phyloP scores from a whole-genome alignment of 2,888 invertebrate species.

The Ectemnius cavifrons region DNA sequence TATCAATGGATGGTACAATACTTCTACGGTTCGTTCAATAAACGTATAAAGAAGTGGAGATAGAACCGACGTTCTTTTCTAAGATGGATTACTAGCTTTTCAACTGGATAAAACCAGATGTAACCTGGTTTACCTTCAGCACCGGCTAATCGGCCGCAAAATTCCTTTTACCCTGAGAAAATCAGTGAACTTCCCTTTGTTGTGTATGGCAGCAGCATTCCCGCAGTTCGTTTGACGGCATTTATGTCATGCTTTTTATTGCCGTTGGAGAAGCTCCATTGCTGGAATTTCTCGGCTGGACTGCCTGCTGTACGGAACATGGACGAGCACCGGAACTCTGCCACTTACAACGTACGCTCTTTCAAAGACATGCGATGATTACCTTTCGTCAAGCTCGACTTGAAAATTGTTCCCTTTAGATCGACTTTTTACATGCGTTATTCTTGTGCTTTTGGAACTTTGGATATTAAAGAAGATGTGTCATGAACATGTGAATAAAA shows the following conservation, averaged over 20 bases:
- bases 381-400: constrained; percentile 11
- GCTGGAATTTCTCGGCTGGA: constrained; percentile 25
- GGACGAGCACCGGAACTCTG: constrained; percentile 5
- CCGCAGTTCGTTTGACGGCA: constrained; percentile 43
- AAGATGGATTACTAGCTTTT: not conserved
- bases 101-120: too few relatives aligned
- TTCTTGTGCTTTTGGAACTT: too few relatives aligned
- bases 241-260: constrained; percentile 43
- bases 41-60: too few relatives aligned
- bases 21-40: too few relatives aligned
- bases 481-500: too few relatives aligned
- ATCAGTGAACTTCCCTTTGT: constrained; percentile 32
- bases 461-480: too few relatives aligned
- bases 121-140: constrained; percentile 58
- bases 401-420: constrained; percentile 39
- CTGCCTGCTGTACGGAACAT: not conserved
- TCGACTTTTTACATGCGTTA: constrained; percentile 26
- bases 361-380: constrained; percentile 15
- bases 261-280: constrained; percentile 35
- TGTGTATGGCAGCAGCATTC: constrained; percentile 24
- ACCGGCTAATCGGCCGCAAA: constrained; percentile 60
- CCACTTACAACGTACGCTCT: constrained; percentile 27
- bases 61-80: constrained; percentile 38
- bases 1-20: too few relatives aligned
- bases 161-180: constrained; percentile 55